phyloP scores from a whole-genome alignment of 2,113 vertebrate species.

The Actenoides lindsayi region DNA sequence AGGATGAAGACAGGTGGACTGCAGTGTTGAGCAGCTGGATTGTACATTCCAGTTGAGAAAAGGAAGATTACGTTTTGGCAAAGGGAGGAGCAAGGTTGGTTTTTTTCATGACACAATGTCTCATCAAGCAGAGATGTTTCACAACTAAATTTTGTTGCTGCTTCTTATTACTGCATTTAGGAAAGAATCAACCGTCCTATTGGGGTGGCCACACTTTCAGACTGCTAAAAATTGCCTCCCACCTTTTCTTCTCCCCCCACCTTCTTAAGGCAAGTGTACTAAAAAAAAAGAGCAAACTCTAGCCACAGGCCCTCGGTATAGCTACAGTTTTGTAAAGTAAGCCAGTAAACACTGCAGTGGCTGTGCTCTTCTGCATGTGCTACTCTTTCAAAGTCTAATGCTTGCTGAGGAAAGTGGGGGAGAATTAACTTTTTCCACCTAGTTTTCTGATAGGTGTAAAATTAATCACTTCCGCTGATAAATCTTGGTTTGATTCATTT shows the following conservation, averaged over 20 bases:
- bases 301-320: not conserved
- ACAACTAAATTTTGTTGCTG: not conserved
- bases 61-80: not conserved
- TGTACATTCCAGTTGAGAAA: not conserved
- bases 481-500: not conserved
- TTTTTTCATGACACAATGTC: not conserved
- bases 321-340: not conserved
- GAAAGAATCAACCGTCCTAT: not conserved
- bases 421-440: not conserved
- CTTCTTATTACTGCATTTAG: not conserved
- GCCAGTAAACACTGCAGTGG: not conserved
- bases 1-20: not conserved
- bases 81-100: not conserved
- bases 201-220: not conserved
- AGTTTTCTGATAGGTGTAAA: not conserved
- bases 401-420: not conserved
- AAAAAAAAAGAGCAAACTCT: not conserved
- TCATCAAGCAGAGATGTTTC: not conserved
- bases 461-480: not conserved
- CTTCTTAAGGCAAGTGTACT: not conserved
- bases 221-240: not conserved
- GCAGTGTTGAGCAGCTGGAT: not conserved
- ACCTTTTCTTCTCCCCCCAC: rapidly evolving
- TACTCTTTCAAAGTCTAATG: not conserved
- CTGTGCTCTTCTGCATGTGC: not conserved